Conservation (phyloP, 2,113 vertebrate species). For the Catharus bicknelli region DNA sequence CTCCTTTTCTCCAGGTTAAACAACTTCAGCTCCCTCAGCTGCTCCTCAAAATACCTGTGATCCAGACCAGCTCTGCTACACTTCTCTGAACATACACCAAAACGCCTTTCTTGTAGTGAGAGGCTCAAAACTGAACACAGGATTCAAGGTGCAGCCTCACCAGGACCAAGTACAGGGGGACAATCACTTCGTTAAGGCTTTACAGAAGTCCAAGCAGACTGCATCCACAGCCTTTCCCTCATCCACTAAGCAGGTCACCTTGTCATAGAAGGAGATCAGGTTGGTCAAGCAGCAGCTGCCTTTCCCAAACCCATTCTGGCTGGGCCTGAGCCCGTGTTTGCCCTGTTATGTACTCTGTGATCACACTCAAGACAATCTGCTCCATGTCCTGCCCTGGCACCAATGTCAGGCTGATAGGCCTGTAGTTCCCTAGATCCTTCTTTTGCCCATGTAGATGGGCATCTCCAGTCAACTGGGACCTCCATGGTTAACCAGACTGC, state of each 20-base stretch:
- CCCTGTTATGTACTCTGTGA: rapidly evolving
- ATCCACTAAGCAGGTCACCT: not conserved
- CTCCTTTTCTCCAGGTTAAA: not conserved
- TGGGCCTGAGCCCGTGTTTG: not conserved
- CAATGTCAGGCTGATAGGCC: not conserved
- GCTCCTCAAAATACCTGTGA: not conserved
- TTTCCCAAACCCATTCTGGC: not conserved
- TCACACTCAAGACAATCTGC: not conserved
- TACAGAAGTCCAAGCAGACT: not conserved
- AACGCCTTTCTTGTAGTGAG: not conserved
- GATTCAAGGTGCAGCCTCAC: rapidly evolving
- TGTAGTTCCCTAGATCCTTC: not conserved
- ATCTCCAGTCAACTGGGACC: not conserved
- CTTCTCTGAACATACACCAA: not conserved
- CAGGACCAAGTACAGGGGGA: not conserved
- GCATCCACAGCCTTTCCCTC: not conserved
- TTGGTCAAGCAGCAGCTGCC: not conserved
- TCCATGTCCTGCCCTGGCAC: not conserved
- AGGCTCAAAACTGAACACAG: not conserved
- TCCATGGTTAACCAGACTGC: not conserved
- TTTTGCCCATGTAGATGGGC: not conserved
- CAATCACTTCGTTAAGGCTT: not conserved
- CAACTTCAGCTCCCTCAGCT: not conserved
- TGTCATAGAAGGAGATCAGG: not conserved
- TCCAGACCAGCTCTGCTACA: not conserved